Base-by-base conservation (phyloP, 2,888 invertebrate species). In the Mechanitis messenoides region DNA sequence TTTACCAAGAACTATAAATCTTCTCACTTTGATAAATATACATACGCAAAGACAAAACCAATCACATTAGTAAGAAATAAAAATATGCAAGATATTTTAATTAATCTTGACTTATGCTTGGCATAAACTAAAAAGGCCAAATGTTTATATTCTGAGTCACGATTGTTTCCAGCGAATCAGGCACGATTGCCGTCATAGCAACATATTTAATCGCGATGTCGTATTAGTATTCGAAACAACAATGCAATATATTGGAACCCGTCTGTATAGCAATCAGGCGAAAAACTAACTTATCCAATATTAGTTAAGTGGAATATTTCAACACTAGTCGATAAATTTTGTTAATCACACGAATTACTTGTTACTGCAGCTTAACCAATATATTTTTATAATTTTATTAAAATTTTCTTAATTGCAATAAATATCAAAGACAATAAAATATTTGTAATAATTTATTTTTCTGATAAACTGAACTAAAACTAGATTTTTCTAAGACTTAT, bases 201-300 rank as follows among this genome's bases (percentile, higher is more conserved):
- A 61, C 59, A 65, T 68, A 72, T 74, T 76, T 78, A 79, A 77
- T 76, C 71, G 67, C 60, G 59, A 62, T 65, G 67, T 74, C 53
- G 45, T 72, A 78, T 86, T 85, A 83, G 84, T 86, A 87, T 86
- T 84, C 85, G 66, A 66, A 61, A 71, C 81, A 75, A 80, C 80
- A 83, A 77, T 79, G 63, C 81, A 77, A 81, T 84, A 85, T 81
- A 85, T 84, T 80, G 81, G 76, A 79, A 77, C 81, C 79, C 74
- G 77, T 78, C 79, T 75, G 73, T 72, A 76, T 83, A 82, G 83
- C 85, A 85, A 86, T 85, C 86, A 85, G 77, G 76, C 78, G 80
- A 79, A 77, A 80, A 80, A 80, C 80, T 77, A 85, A 85, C 82
- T 84, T 85, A 84, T 80, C 81, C 84, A 86, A 86, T 86, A 86